Evolutionary conservation across 2,113 vertebrate species (phyloP).

Genomic region (Arenaria interpres): DNA sequence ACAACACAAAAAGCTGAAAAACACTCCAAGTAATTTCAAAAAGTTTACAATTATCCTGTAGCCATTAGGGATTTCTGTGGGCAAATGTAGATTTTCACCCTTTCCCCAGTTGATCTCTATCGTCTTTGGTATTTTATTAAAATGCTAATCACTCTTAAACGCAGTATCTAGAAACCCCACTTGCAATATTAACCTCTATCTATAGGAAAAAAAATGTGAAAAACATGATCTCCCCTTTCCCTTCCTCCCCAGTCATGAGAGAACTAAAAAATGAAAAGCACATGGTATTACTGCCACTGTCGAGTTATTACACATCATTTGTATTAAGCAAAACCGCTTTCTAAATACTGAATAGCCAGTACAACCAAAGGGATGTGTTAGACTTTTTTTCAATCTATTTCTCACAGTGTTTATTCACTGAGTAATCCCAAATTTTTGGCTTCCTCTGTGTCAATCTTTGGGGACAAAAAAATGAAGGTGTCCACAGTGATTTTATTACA

Average conservation of each 20-base stretch:
- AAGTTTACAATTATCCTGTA: not conserved
- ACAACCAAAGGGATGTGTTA: not conserved
- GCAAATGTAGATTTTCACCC: not conserved
- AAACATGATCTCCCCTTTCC: not conserved
- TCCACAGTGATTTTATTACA: conserved; percentile 30
- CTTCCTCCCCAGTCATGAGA: not conserved
- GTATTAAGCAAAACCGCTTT: not conserved
- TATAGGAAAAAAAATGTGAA: not conserved
- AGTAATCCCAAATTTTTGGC: conserved; percentile 32
- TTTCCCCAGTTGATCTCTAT: not conserved
- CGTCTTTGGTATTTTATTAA: not conserved
- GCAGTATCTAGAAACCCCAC: not conserved
- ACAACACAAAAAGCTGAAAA: not conserved
- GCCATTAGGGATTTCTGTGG: not conserved
- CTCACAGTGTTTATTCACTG: conserved; percentile 40
- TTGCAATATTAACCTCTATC: not conserved
- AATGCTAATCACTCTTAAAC: not conserved
- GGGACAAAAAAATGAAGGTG: not conserved
- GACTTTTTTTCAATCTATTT: not conserved
- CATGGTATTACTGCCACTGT: not conserved
- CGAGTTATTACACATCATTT: conserved; percentile 5
- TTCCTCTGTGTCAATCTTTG: not conserved
- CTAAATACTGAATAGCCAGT: not conserved
- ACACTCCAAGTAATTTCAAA: not conserved
- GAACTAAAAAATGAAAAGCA: conserved; percentile 18